These are phyloP conservation scores for Rhagonycha fulva DNA, from an alignment of 2,888 invertebrate species.

Conservation along the genomic window DNA sequence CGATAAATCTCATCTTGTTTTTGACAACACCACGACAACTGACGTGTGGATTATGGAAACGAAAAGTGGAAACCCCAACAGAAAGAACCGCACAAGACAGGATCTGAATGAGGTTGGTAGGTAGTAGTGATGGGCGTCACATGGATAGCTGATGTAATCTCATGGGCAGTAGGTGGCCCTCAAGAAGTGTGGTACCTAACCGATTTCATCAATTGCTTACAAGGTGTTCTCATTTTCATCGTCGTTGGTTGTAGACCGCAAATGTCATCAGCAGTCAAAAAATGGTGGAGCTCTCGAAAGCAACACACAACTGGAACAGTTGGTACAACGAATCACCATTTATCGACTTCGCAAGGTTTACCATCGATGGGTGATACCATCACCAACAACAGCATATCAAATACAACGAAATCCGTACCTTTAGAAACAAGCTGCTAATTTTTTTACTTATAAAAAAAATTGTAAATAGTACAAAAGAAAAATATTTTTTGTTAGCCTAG, in stretches of 20 bases:
- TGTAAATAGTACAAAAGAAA: slow-evolving; percentile 10
- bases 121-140: slow-evolving; percentile 81
- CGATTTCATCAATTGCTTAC: slow-evolving; percentile 83
- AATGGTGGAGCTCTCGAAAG: slow-evolving; percentile 60
- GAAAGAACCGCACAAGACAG: slow-evolving; percentile 81
- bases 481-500: background rate
- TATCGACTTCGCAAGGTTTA: slow-evolving; percentile 77
- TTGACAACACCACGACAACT: slow-evolving; percentile 81
- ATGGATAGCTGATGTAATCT: slow-evolving; percentile 81
- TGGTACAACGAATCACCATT: slow-evolving; percentile 69
- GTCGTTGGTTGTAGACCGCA: slow-evolving; percentile 90
- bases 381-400: slow-evolving; percentile 71
- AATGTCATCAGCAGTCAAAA: slow-evolving; percentile 71
- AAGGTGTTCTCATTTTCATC: slow-evolving; percentile 87
- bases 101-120: slow-evolving; percentile 85
- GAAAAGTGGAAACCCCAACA: slow-evolving; percentile 83
- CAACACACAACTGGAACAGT: slow-evolving; percentile 57
- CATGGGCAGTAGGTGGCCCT: slow-evolving; percentile 83
- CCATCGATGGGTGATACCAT: slow-evolving; percentile 81
- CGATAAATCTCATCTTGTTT: slow-evolving; percentile 79
- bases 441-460: slow-evolving; percentile 5
- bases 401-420: slow-evolving; percentile 58
- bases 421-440: slow-evolving; percentile 60
- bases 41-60: slow-evolving; percentile 86
- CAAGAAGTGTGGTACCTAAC: slow-evolving; percentile 82